Evolutionary conservation across 2,113 vertebrate species (phyloP).

Genomic region (Rhineura floridana): DNA sequence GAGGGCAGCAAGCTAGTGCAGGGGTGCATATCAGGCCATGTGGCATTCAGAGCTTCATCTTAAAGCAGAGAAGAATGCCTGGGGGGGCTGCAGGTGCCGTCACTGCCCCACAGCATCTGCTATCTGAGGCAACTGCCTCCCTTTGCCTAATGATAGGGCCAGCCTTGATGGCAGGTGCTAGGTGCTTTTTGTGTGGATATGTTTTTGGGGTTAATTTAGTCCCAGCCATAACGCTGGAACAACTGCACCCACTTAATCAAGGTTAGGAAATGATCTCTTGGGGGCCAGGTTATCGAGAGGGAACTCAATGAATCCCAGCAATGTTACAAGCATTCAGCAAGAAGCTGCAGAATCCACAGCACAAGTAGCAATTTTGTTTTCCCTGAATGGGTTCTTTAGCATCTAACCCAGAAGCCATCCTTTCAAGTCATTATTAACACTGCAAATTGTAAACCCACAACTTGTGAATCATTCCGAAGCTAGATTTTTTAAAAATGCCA

Average conservation of each 20-base stretch:
- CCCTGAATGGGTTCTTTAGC: background rate
- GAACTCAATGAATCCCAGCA: background rate
- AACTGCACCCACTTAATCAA: background rate
- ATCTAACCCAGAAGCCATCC: background rate
- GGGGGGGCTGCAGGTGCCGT: no score
- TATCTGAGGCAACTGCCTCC: no score
- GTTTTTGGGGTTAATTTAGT: background rate
- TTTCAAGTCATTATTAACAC: background rate
- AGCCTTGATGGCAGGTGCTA: background rate
- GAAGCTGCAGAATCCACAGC: background rate
- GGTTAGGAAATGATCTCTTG: background rate
- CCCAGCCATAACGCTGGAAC: background rate
- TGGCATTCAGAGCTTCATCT: no score
- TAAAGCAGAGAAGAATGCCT: no score
- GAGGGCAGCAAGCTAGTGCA: background rate
- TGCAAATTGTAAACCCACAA: constrained; percentile 1
- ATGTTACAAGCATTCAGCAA: background rate
- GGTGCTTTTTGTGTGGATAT: background rate
- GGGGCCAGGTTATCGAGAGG: background rate
- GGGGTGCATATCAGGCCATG: background rate
- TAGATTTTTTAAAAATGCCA: background rate
- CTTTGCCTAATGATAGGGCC: no score
- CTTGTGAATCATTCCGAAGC: background rate
- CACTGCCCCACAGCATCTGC: no score
- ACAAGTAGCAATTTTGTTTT: background rate